Percentiles rank a stretch among this genome's conserved stretches.
Evolutionary conservation across 2,888 invertebrate species (phyloP).

Genomic region (Caenorhabditis sp.): DNA sequence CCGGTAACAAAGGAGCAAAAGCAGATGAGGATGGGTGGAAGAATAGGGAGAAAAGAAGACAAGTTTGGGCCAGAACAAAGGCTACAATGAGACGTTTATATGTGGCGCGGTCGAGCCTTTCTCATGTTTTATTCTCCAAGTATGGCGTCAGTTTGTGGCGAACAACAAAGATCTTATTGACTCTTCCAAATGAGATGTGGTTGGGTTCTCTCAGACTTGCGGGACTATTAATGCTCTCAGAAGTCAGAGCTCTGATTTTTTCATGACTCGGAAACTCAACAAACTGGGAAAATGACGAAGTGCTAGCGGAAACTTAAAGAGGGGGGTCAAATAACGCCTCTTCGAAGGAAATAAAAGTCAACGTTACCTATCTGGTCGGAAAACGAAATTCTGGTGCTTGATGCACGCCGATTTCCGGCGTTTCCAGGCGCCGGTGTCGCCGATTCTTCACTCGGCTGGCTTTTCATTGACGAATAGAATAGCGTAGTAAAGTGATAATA

Average conservation of each 20-base stretch:
- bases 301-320: too few species aligned
- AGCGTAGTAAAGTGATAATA: too few species aligned
- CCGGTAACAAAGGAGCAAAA: not conserved
- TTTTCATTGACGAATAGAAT: conserved; percentile 33
- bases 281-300: not conserved
- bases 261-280: conserved; percentile 22
- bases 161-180: conserved; percentile 37
- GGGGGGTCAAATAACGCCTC: too few species aligned
- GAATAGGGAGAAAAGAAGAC: not conserved
- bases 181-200: conserved; percentile 19
- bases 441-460: conserved; percentile 31
- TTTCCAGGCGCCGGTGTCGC: conserved; percentile 43
- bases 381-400: conserved; percentile 64
- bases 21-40: not conserved
- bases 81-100: conserved; percentile 50
- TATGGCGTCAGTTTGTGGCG: conserved; percentile 50
- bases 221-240: too few species aligned
- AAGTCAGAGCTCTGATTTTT: conserved; percentile 9
- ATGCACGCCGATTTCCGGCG: conserved; percentile 54
- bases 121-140: conserved; percentile 49
- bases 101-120: conserved; percentile 25
- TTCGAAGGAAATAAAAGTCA: not conserved
- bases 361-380: conserved; percentile 63
- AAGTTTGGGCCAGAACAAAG: conserved; percentile 41
- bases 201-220: too few species aligned